Evolutionary conservation across 1,140 invertebrate species (phyloP).

Genomic region (Trichonephila clavata): DNA sequence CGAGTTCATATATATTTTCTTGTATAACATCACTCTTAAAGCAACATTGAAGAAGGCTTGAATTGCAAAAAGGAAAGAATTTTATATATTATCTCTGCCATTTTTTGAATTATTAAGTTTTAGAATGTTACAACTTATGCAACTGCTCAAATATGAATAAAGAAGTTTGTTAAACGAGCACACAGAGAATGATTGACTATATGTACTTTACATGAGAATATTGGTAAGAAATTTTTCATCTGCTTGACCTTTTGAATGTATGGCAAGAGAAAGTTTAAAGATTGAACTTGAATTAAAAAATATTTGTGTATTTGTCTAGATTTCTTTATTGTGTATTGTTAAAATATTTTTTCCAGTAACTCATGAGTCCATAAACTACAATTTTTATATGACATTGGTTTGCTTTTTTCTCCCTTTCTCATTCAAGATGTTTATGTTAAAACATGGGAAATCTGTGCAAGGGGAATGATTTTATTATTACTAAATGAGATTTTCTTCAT

Average conservation of each 20-base stretch:
- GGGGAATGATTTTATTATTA: no score
- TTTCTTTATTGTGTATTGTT: conserved; percentile 14
- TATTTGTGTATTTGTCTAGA: conserved; percentile 47
- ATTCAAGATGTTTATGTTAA: no score
- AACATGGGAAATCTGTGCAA: no score
- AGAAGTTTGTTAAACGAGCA: conserved; percentile 18
- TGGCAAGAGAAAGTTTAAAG: conserved; percentile 31
- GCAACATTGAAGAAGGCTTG: background rate
- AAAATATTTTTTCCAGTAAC: background rate
- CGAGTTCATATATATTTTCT: conserved; percentile 13
- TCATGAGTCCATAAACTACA: no score
- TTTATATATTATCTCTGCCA: conserved; percentile 58
- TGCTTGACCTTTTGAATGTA: conserved; percentile 26
- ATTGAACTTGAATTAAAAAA: conserved; percentile 50
- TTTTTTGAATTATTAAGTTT: conserved; percentile 60
- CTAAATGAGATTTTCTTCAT: no score
- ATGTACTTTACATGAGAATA: conserved; percentile 36
- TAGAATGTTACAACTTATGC: conserved; percentile 22
- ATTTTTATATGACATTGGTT: no score
- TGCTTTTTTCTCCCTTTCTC: no score
- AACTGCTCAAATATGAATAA: conserved; percentile 59
- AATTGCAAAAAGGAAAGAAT: background rate
- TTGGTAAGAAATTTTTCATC: background rate
- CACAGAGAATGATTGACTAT: background rate
- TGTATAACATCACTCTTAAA: background rate